A percentile compares a stretch with the other conserved stretches of the same genome.
phyloP scores from a whole-genome alignment of 2,113 vertebrate species.

The Oreocharis arfaki region DNA sequence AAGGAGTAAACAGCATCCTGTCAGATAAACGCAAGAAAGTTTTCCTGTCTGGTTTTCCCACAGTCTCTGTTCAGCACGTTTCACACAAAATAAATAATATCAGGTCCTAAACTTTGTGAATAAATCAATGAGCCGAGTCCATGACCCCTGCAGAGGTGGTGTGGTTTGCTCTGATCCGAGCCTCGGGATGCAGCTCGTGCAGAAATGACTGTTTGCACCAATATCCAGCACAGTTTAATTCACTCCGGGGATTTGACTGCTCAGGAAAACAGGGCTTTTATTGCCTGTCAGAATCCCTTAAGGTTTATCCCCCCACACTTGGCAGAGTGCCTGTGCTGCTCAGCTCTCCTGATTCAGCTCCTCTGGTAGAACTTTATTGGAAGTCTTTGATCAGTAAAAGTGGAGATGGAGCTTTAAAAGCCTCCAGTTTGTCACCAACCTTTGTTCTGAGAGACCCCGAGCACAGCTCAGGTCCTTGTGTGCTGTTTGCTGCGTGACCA shows the following conservation, averaged over 20 bases:
- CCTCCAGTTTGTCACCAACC: background rate
- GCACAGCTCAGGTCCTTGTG: background rate
- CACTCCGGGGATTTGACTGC: background rate
- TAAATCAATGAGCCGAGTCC: background rate
- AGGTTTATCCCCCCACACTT: background rate
- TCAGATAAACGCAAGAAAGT: background rate
- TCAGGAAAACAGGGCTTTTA: background rate
- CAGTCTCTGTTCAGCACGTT: background rate
- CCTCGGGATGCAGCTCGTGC: background rate
- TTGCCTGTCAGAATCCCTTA: background rate
- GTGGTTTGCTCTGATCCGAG: background rate
- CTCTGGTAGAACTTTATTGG: background rate
- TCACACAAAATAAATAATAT: background rate
- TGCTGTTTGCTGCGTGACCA: rapidly evolving
- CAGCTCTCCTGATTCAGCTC: background rate
- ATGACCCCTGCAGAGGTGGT: background rate
- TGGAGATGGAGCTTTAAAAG: background rate
- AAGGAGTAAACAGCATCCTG: background rate
- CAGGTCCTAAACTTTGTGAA: background rate
- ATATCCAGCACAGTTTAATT: background rate
- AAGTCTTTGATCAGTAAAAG: background rate
- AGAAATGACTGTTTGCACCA: background rate
- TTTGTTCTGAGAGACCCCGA: background rate
- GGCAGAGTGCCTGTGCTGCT: background rate
- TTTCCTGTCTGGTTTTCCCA: background rate